Evolutionary conservation across 2,888 invertebrate species (phyloP), one percentile per base, ranked within the genome.

Genomic region (Polymixis flavicincta): DNA sequence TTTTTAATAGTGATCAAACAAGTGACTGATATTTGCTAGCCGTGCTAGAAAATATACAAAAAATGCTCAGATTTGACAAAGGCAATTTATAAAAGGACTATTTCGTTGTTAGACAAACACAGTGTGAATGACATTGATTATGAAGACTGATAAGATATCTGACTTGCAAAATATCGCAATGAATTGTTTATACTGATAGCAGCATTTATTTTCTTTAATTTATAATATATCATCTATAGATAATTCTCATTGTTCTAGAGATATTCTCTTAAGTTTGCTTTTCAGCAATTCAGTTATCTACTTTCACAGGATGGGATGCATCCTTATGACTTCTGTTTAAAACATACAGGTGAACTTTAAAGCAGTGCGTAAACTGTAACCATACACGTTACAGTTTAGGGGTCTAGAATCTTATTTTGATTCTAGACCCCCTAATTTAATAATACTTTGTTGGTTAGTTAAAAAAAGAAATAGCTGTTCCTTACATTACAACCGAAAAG

Each of bases 121-220:
- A 42, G 50, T 32, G 71, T 60, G 45, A 71, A 78, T 71, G 71
- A 78, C 78, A 70, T 78, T 75, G 25, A 78, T 71, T 52, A 25
- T 52, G 17, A 22, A 22, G 9, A 37, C 59, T 45, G 71, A 75
- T 76, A 59, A 75, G 22, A 76, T 60, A 22, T 55, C 69, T 74
- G 19, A 19, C 14, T n/a, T 37, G 55, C 19, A 77, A 13, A 67
- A 37, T 74, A 66, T 28, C 13, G 45, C 45, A 50, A 42, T 42
- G 19, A 45, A 45, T 45, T 45, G 19, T 6, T 71, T 28, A 25
- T 50, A 73, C 37, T 50, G 28, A 22, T 22, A 25, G 3, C 7
- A 45, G 17, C 17, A 76, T 22, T 25, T 14, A 65, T n/a, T 64
- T 64, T 45, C 1, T 19, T 11, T 63, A 19, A 6, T 25, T 61